These are phyloP conservation scores for Dendroctonus valens DNA, from an alignment of 1,140 invertebrate genomes.

Conservation along the genomic window DNA sequence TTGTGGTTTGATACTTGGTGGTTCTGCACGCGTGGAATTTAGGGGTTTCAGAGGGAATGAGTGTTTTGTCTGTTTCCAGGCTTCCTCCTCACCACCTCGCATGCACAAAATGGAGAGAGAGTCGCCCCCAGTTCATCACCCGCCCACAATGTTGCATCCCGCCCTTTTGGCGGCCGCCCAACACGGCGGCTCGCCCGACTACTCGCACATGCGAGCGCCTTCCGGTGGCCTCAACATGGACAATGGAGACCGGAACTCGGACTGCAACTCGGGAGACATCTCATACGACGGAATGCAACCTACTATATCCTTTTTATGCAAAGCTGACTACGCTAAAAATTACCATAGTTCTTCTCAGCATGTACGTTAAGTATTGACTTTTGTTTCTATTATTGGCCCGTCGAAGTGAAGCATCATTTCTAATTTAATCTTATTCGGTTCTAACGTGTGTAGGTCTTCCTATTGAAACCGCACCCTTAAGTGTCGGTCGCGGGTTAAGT, in stretches of 20 bases:
- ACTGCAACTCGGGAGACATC: constrained; percentile 85
- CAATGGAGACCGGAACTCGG: constrained; percentile 77
- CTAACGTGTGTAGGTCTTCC: constrained; percentile 37
- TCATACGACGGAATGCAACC: constrained; percentile 86
- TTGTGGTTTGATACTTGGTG: no score
- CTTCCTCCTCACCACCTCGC: constrained; percentile 54
- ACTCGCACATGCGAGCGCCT: constrained; percentile 63
- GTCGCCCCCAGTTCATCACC: constrained; percentile 76
- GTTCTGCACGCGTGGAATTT: no score
- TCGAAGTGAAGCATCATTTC: not conserved
- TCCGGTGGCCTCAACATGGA: constrained; percentile 62
- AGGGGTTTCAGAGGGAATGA: no score
- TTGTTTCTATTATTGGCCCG: constrained; percentile 6
- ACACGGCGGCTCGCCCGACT: constrained; percentile 73
- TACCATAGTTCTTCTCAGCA: constrained; percentile 35
- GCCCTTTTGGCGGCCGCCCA: constrained; percentile 76
- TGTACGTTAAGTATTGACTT: constrained; percentile 32
- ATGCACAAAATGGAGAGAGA: constrained; percentile 68
- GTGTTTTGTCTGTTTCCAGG: constrained; percentile 39
- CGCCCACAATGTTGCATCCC: constrained; percentile 74
- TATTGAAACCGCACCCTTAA: constrained; percentile 32
- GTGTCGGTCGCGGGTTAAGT: constrained; percentile 38
- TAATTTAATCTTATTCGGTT: not conserved
- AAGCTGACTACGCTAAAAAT: constrained; percentile 43
- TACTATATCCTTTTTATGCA: constrained; percentile 88